Base-by-base conservation (phyloP, 2,888 invertebrate genomes). In the Microdon myrmicae region DNA sequence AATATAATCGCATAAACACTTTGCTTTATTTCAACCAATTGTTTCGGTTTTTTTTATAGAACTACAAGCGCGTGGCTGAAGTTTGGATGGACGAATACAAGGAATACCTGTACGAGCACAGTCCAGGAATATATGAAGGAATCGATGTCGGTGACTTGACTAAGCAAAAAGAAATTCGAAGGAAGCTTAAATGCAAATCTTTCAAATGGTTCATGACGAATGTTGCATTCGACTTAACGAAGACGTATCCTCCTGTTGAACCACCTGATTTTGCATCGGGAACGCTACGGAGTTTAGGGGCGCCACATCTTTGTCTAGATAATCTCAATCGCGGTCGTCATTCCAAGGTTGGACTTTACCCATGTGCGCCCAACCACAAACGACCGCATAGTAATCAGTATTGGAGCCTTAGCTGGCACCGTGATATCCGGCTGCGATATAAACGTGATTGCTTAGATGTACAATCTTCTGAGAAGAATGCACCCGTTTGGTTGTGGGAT, bases 71-170 rank as follows among this genome's bases (percentile, higher is more conserved):
- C 56, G 96, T 96, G 0, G 96, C 96, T 0, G 94, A 94, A 73
- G 96, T 97, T 3, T 98, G 98, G 98, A 97, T 98, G 97, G 98
- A 98, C 76, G 97, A 98, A 73, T 98, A 96, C 77, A 93, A 93
- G 3, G 85, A 94, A 69, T 90, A 87, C 75, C 77, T 98, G 67
- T 98, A 96, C 81, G 81, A 83, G 64, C 84, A 94, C 3, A 83
- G 90, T 5, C 90, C 96, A 0, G 77, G 76, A 3, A 87, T 90
- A 74, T 91, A 93, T 74, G 83, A 85, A 12, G 74, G 77, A 1
- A 82, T 94, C 7, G 87, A 92, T 76, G 82, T 92, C 0, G 96
- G 97, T 0, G 91, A 97, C 80, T 76, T 97, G 35, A 82, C 87
- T 0, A 83, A 86, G 61, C 96, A 96, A 80, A 86, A 85, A 68